phyloP scores from a whole-genome alignment of 2,888 invertebrate genomes.

The Nomada fabriciana region DNA sequence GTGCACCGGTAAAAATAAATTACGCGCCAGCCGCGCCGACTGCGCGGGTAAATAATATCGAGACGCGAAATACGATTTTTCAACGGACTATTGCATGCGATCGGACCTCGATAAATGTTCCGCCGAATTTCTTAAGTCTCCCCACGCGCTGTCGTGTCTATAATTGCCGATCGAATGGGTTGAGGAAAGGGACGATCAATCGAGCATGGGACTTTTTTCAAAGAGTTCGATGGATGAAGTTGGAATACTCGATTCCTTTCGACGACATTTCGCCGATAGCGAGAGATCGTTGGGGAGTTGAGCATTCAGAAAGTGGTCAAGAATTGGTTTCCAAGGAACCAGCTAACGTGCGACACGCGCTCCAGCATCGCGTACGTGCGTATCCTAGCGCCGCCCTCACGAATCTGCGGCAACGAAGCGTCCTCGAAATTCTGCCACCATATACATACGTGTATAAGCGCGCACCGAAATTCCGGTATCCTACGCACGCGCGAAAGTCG shows the following conservation, averaged over 20 bases:
- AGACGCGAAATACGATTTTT: conserved; percentile 1
- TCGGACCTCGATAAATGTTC: no score
- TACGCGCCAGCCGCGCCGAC: neutral
- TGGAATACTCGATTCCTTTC: neutral
- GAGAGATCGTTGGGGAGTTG: neutral
- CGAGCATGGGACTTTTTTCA: conserved; percentile 11
- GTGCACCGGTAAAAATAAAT: conserved; percentile 4
- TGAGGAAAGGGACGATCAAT: neutral
- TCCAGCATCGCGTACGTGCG: neutral
- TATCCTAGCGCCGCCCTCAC: no score
- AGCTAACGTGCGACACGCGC: neutral
- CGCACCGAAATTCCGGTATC: neutral
- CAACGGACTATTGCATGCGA: neutral
- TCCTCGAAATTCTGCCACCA: neutral
- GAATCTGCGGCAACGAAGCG: neutral
- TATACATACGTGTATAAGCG: no score
- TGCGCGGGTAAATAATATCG: neutral
- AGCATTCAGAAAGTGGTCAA: neutral
- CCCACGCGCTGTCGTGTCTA: no score
- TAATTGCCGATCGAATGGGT: no score
- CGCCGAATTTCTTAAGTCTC: no score
- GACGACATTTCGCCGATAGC: conserved; percentile 3
- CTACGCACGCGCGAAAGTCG: neutral
- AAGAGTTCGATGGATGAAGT: neutral
- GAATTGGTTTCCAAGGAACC: neutral